Conservation (phyloP, 2,113 vertebrate species). For the Equus quagga region DNA sequence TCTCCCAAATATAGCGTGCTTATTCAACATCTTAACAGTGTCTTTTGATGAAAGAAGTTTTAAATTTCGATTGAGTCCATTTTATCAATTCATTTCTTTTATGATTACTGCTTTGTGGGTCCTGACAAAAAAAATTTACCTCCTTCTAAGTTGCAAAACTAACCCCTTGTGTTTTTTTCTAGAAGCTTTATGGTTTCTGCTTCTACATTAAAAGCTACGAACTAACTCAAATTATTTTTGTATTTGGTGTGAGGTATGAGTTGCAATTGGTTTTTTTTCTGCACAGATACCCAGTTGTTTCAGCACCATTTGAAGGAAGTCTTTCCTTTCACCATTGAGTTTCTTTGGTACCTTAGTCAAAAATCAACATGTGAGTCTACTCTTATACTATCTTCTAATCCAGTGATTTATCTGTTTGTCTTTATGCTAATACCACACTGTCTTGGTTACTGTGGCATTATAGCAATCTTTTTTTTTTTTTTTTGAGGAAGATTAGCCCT, state of each 20-base stretch:
- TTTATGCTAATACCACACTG: not conserved
- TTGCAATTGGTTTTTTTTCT: not conserved
- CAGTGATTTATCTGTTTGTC: not conserved
- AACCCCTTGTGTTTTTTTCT: not conserved
- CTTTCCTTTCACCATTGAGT: not conserved
- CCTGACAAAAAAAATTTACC: constrained; percentile 16
- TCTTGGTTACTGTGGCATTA: not conserved
- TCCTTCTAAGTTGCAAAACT: not conserved
- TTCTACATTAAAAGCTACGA: not conserved
- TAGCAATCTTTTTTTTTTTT: not conserved
- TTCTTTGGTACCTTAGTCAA: not conserved
- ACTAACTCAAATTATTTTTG: constrained; percentile 9
- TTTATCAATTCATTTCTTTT: constrained; percentile 7
- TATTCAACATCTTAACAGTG: not conserved
- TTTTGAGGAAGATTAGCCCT: no score
- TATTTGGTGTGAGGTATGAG: not conserved
- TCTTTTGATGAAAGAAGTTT: constrained; percentile 30
- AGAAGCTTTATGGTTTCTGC: not conserved
- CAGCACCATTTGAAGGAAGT: not conserved
- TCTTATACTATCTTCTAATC: not conserved
- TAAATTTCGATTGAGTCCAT: not conserved
- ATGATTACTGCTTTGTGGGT: not conserved
- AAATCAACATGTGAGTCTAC: not conserved
- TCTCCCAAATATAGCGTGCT: not conserved
- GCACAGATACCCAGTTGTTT: not conserved